Evolutionary conservation across 1,140 invertebrate genomes (phyloP), one percentile per base, ranked within the genome.

Genomic region (Periplaneta americana): DNA sequence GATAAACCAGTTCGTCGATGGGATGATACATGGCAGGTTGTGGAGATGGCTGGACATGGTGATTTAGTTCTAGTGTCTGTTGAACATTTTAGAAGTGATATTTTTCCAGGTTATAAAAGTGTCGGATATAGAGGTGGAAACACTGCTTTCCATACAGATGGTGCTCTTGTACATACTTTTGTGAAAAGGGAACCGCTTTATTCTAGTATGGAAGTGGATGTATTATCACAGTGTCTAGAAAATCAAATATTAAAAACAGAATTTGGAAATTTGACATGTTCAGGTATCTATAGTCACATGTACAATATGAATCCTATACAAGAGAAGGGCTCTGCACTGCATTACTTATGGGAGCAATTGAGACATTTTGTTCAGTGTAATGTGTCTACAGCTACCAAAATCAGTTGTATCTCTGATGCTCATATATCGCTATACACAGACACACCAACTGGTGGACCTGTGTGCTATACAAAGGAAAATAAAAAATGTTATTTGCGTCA

Each of bases 1-100:
- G 92, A 93, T 84, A 82, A 86, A 48, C 87, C 88, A 74, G 83
- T 83, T 74, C 89, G 92, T 85, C 86, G 86, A 22, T 92, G 90
- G 89, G 88, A 90, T 83, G 91, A 93, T 87, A 90, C 91, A n/a
- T 93, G 92, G 92, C 90, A 93, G 87, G 85, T 92, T 36, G 89
- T 89, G 83, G 90, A 91, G 85, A 91, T 92, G 91, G 91, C 91
- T 82, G 89, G 88, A 9, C 83, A 88, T 84, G 87, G 89, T 80
- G 86, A 89, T 83, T 88, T 93, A 76, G 82, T 92, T 82, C 84
- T 93, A 33, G 86, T 76, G 5, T 82, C 85, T 57, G 85, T 91
- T 35, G 82, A 88, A 82, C 86, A 87, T 8, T 93, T 92, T 86
- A 75, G 85, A 57, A 81, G 83, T 74, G 83, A 83, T 6, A 81